Evolutionary conservation across 2,113 vertebrate genomes (phyloP).

Genomic region (Raja brachyura): DNA sequence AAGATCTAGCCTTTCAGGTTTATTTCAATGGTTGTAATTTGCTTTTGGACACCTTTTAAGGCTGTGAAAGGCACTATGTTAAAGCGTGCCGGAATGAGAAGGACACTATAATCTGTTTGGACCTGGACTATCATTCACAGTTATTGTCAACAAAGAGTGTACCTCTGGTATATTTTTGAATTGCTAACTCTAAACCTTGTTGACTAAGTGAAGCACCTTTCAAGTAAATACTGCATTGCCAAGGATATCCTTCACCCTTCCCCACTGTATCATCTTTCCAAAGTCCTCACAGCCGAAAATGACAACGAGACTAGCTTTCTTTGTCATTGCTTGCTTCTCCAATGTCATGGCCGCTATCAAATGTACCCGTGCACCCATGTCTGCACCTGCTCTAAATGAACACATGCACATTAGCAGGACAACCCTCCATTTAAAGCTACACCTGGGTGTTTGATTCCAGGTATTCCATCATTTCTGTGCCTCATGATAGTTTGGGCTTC

Average conservation of each 20-base stretch:
- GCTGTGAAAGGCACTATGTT: background rate
- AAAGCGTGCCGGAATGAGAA: background rate
- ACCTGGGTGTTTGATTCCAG: conserved; percentile 15
- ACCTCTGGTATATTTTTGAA: background rate
- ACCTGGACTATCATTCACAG: background rate
- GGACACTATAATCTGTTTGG: background rate
- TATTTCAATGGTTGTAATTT: background rate
- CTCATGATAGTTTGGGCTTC: background rate
- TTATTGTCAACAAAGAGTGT: background rate
- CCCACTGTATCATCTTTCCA: conserved; percentile 24
- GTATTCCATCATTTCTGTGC: background rate
- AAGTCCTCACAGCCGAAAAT: conserved; percentile 27
- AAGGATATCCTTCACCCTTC: background rate
- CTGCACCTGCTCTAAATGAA: conserved; percentile 31
- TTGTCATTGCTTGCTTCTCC: conserved; percentile 21
- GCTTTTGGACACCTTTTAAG: background rate
- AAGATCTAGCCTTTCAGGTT: background rate
- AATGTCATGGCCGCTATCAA: conserved; percentile 28
- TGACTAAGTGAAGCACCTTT: background rate
- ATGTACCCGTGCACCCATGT: conserved; percentile 28
- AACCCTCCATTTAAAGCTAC: conserved; percentile 23
- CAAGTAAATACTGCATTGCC: background rate
- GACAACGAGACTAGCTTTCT: conserved; percentile 23
- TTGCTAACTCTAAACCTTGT: background rate
- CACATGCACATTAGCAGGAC: background rate